Conservation (phyloP, 2,797 vertebrate species). For the Cuniculus paca region DNA sequence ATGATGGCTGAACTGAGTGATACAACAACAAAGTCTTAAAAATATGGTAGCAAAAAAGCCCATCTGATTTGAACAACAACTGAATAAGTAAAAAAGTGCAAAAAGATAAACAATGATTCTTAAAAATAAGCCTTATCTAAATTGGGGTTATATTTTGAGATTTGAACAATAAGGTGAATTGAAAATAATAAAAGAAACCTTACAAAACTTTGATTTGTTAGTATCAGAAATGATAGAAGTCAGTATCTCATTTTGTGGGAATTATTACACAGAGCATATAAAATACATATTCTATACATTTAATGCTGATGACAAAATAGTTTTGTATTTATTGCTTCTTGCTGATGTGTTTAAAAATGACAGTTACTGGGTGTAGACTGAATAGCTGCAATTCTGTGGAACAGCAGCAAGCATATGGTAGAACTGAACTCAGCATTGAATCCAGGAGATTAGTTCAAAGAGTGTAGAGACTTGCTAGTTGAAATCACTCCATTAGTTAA, state of each 20-base stretch:
- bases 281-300: conserved; percentile 11
- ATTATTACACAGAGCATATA: conserved; percentile 4
- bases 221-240: neutral
- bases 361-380: conserved; percentile 15
- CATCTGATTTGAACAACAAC: conserved; percentile 33
- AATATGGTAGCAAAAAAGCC: neutral
- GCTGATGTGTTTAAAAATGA: conserved; percentile 31
- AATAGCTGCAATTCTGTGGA: conserved; percentile 29
- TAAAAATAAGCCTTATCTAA: conserved; percentile 51
- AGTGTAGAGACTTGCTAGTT: neutral
- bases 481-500: neutral
- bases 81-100: conserved; percentile 48
- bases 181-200: conserved; percentile 18
- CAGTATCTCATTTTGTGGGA: neutral
- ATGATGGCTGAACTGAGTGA: neutral
- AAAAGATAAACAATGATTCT: neutral
- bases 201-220: neutral
- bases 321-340: conserved; percentile 30
- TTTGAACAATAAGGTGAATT: neutral
- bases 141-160: neutral
- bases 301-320: neutral
- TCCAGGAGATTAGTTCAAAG: neutral
- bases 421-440: neutral
- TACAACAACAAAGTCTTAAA: conserved; percentile 49
- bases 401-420: conserved; percentile 30